Conservation (phyloP, 2,888 invertebrate species). For the Lissonota sp. region DNA sequence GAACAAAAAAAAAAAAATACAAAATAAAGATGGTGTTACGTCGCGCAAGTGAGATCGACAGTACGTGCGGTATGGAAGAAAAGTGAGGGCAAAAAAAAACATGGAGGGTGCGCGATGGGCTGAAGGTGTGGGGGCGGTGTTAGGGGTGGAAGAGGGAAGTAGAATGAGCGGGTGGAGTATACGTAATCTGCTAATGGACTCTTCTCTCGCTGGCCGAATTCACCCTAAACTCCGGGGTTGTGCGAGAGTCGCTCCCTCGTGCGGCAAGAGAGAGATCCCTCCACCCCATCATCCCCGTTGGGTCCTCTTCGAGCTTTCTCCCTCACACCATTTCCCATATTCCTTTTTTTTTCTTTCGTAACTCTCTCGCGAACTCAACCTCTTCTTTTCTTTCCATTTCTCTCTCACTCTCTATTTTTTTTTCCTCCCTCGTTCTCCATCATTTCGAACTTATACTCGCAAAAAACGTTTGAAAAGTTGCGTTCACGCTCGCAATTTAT, state of each 20-base stretch:
- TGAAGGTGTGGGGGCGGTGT: slow-evolving; percentile 70
- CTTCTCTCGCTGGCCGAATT: slow-evolving; percentile 71
- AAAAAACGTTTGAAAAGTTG: slow-evolving; percentile 2
- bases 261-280: slow-evolving; percentile 2
- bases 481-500: neutral
- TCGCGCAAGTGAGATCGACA: slow-evolving; percentile 42
- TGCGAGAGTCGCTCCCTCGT: slow-evolving; percentile 25
- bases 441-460: slow-evolving; percentile 38
- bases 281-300: slow-evolving; percentile 2
- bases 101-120: slow-evolving; percentile 33
- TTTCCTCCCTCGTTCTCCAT: slow-evolving; percentile 7
- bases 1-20: slow-evolving; percentile 38
- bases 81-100: slow-evolving; percentile 12
- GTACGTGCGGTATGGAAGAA: slow-evolving; percentile 41
- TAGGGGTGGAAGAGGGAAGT: slow-evolving; percentile 73
- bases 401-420: neutral
- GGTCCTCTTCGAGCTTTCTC: slow-evolving; percentile 30
- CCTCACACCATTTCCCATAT: neutral
- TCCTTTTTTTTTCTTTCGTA: slow-evolving; percentile 21
- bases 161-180: slow-evolving; percentile 79
- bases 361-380: slow-evolving; percentile 33
- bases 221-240: slow-evolving; percentile 65
- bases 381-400: slow-evolving; percentile 3
- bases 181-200: slow-evolving; percentile 84
- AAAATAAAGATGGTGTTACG: slow-evolving; percentile 36